phyloP scores from a whole-genome alignment of 2,797 vertebrate species.

The Threskiornis aethiopicus region DNA sequence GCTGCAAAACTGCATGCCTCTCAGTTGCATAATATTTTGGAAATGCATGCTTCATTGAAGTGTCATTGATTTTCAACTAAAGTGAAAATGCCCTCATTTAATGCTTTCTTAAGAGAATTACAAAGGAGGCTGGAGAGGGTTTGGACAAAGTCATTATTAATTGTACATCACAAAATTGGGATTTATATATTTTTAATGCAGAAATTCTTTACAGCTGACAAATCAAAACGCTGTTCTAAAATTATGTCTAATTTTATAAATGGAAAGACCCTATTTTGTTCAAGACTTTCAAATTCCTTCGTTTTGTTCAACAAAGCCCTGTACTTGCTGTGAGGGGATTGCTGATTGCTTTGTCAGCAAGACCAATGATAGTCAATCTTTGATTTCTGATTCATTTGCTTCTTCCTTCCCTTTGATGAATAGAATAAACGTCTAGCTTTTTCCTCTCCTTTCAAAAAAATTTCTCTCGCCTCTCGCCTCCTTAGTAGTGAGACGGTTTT shows the following conservation, averaged over 20 bases:
- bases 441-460: conserved; percentile 45
- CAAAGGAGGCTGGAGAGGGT: conserved; percentile 60
- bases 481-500: conserved; percentile 23
- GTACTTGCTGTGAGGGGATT: conserved; percentile 38
- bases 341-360: conserved; percentile 66
- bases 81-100: conserved; percentile 75
- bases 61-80: conserved; percentile 78
- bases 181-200: conserved; percentile 74
- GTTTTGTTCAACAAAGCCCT: conserved; percentile 56
- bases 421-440: conserved; percentile 51
- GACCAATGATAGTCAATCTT: conserved; percentile 49
- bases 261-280: conserved; percentile 42
- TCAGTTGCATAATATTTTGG: conserved; percentile 67
- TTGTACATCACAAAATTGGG: conserved; percentile 72
- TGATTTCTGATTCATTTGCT: conserved; percentile 66
- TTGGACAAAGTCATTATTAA: conserved; percentile 77
- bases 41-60: conserved; percentile 73
- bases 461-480: conserved; percentile 32
- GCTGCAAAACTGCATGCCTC: conserved; percentile 43
- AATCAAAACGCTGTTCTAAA: conserved; percentile 70
- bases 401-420: conserved; percentile 64
- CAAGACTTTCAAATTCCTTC: conserved; percentile 57
- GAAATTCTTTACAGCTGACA: conserved; percentile 53
- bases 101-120: conserved; percentile 76
- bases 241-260: conserved; percentile 66